Percentiles rank a stretch among this genome's conserved stretches.
Evolutionary conservation across 2,888 invertebrate genomes (phyloP).

Genomic region (Allolobophora icterica): DNA sequence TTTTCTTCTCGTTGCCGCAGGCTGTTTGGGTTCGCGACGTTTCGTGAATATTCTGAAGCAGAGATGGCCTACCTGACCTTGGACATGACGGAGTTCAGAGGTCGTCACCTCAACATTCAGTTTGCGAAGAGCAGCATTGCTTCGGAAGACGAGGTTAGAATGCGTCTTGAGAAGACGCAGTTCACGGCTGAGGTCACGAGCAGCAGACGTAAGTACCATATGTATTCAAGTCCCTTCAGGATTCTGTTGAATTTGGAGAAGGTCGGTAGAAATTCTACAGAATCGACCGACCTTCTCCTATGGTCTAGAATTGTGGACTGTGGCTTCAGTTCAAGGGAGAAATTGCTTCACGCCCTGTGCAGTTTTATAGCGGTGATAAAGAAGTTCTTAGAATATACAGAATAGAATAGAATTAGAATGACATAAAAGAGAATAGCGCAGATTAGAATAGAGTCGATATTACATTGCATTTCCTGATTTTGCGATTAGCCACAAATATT

Average conservation of each 20-base stretch:
- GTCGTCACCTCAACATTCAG: neutral
- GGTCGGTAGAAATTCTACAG: no score
- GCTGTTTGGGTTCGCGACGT: neutral
- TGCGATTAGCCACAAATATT: neutral
- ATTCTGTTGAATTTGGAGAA: no score
- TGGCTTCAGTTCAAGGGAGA: neutral
- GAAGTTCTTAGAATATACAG: neutral
- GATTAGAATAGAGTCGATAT: neutral
- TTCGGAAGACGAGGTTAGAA: neutral
- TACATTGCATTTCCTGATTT: neutral
- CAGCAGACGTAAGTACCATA: neutral
- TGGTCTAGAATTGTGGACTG: neutral
- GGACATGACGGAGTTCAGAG: neutral
- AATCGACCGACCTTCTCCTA: neutral
- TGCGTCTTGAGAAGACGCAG: slow-evolving; percentile 2
- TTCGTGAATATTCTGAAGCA: neutral
- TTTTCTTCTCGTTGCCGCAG: neutral
- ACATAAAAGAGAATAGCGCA: neutral
- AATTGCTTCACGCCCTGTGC: neutral
- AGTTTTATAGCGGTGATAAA: neutral
- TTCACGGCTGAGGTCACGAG: slow-evolving; percentile 6
- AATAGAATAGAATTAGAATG: neutral
- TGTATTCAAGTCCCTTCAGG: no score
- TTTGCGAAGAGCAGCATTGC: slow-evolving; percentile 19
- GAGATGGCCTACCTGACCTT: neutral